Base-by-base conservation (phyloP, 2,113 vertebrate species). In the Benitochromis conjunctus region DNA sequence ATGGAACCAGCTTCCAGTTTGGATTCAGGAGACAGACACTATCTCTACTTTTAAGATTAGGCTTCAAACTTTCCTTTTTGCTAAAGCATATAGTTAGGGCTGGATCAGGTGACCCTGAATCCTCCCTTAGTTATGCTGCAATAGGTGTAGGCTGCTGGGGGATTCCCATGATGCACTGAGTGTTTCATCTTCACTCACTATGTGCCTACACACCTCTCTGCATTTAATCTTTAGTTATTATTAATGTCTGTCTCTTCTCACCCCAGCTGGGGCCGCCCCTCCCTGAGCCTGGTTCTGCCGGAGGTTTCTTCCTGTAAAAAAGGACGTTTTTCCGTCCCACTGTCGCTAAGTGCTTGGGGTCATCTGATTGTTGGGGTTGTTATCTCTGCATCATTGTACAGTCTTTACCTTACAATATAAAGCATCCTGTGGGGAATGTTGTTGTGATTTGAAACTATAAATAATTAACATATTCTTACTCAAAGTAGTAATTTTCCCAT, bases 101-200 rank as follows among this genome's bases (percentile, higher is more conserved):
- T 36, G 60, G 60, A 64, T 0, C 18, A 64, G 31, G 0, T 64
- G 31, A 36, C 9, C 18, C 60, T 36, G 10, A 0, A 64, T 64
- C 0, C 18, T 36, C 58, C 58, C 1, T 36, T 62, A 62, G 18
- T 36, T 64, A 7, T 1, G 1, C 31, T 36, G 6, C 18, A 64
- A 1, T 64, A 2, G 31, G 0, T n/a, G 18, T 36, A 3, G 58
- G 3, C 58, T 62, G 58, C 31, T 11, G 58, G 31, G 31, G 5
- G 31, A 62, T 19, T 62, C 58, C 58, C 58, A 11, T 11, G 16
- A 62, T 62, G 16, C 57, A 60, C 3, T 60, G 57, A 34, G 29
- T 60, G 58, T 1, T 62, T 62, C 11, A 9, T 62, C 58, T 19
- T 62, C 58, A 34, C 58, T 19, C 58, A 62, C 58, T 19, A 62